These are phyloP conservation scores for Chloebia gouldiae DNA, from an alignment of 2,113 vertebrate genomes.

Conservation along the genomic window DNA sequence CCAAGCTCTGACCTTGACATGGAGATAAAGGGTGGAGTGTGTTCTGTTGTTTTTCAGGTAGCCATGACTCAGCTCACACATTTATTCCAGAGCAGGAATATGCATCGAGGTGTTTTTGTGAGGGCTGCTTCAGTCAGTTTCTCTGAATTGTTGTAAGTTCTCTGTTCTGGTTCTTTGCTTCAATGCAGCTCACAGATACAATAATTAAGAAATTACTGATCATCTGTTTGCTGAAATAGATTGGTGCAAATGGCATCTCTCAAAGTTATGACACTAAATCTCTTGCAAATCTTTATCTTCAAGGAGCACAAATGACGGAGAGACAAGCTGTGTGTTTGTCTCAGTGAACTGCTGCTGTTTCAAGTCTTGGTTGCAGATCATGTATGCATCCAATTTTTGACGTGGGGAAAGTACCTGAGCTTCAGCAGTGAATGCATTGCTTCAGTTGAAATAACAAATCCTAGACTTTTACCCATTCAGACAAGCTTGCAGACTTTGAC, in stretches of 20 bases:
- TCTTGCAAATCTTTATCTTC: neutral
- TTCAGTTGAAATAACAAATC: neutral
- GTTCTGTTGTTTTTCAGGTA: neutral
- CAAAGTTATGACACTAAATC: neutral
- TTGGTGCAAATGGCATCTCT: neutral
- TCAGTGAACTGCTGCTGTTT: neutral
- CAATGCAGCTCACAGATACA: neutral
- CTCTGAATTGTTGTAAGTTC: neutral
- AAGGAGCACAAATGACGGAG: neutral
- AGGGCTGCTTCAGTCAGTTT: neutral
- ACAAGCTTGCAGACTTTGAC: neutral
- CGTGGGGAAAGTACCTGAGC: neutral
- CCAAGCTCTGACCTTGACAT: neutral
- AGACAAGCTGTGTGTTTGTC: neutral
- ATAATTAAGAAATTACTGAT: neutral
- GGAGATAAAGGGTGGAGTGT: neutral
- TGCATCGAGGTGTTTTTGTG: neutral
- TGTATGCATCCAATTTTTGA: neutral
- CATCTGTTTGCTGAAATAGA: neutral
- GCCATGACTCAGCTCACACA: neutral
- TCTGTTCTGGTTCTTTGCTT: neutral
- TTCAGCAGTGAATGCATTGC: neutral
- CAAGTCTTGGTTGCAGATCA: neutral
- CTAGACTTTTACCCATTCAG: neutral
- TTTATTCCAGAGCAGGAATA: neutral